Conservation (phyloP, 30 jellyfish, hydroid and myxozoan species). For the Turritopsis rubra region DNA sequence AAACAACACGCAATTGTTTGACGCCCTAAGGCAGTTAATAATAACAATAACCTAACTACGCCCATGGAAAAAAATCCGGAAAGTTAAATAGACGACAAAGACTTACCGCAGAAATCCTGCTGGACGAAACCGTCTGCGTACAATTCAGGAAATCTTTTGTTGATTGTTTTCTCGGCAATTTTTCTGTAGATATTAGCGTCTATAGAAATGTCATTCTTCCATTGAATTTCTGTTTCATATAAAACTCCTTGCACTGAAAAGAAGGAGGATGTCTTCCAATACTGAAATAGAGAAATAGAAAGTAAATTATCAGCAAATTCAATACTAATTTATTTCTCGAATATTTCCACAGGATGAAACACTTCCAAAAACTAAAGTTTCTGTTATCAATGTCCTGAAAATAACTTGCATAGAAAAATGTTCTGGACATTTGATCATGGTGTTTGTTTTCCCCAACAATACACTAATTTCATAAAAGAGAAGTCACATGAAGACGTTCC, state of each 20-base stretch:
- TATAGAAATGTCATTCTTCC: slow-evolving; percentile 22
- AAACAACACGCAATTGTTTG: too few species aligned
- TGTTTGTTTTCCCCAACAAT: too few species aligned
- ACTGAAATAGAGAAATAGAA: not conserved
- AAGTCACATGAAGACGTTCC: too few species aligned
- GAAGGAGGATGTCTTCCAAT: slow-evolving; percentile 29
- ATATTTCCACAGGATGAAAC: not conserved
- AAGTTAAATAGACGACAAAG: not conserved
- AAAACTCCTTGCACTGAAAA: not conserved
- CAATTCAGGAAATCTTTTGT: slow-evolving; percentile 15
- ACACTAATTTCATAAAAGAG: too few species aligned
- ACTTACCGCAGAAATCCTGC: not conserved
- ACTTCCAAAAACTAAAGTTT: too few species aligned
- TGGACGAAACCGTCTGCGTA: not conserved
- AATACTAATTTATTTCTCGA: too few species aligned
- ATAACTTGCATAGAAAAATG: too few species aligned
- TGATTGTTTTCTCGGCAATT: slow-evolving; percentile 15
- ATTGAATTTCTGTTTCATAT: not conserved
- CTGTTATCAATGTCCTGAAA: too few species aligned
- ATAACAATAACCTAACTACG: too few species aligned
- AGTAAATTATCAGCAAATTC: not conserved
- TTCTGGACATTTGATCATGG: too few species aligned
- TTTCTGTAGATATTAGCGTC: slow-evolving; percentile 12
- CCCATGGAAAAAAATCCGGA: not conserved
- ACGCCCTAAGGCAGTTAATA: too few species aligned